Percentiles rank a stretch among this genome's conserved stretches.
phyloP scores from a whole-genome alignment of 2,113 vertebrate genomes.

The Melierax canorus region DNA sequence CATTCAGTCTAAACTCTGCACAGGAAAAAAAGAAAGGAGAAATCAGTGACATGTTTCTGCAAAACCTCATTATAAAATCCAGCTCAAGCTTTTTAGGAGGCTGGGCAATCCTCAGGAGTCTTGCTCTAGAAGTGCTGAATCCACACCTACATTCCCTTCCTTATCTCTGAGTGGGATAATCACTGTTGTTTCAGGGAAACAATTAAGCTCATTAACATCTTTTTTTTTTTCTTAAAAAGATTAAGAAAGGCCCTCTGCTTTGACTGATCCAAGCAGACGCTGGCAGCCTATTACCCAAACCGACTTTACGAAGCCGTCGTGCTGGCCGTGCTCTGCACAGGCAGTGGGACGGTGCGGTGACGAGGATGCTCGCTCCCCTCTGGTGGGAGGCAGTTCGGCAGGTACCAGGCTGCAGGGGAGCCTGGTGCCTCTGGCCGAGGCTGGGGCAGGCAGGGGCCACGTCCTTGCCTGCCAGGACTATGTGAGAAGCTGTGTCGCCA shows the following conservation, averaged over 20 bases:
- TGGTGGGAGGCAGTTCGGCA: too few relatives aligned
- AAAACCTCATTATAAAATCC: not conserved
- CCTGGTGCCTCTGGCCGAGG: not conserved
- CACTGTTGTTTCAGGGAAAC: not conserved
- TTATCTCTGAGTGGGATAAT: not conserved
- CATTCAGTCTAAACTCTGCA: not conserved
- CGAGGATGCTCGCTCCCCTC: not conserved
- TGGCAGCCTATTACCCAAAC: not conserved
- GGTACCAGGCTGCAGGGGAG: not conserved
- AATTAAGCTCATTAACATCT: not conserved
- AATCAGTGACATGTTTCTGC: not conserved
- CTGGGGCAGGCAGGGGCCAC: not conserved
- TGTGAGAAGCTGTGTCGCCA: not conserved
- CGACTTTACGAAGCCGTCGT: accelerated
- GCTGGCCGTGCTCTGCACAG: not conserved
- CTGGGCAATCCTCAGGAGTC: not conserved
- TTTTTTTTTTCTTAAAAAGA: not conserved
- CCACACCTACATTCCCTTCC: not conserved
- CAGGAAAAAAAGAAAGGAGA: not conserved
- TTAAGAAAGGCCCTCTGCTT: not conserved
- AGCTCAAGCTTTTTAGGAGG: not conserved
- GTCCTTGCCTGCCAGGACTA: not conserved
- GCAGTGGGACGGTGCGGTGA: accelerated
- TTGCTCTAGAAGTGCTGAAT: not conserved
- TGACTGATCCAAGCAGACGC: not conserved